Evolutionary conservation across 2,113 vertebrate genomes (phyloP), one percentile per base, ranked within the genome.

Genomic region (Polypterus senegalus): DNA sequence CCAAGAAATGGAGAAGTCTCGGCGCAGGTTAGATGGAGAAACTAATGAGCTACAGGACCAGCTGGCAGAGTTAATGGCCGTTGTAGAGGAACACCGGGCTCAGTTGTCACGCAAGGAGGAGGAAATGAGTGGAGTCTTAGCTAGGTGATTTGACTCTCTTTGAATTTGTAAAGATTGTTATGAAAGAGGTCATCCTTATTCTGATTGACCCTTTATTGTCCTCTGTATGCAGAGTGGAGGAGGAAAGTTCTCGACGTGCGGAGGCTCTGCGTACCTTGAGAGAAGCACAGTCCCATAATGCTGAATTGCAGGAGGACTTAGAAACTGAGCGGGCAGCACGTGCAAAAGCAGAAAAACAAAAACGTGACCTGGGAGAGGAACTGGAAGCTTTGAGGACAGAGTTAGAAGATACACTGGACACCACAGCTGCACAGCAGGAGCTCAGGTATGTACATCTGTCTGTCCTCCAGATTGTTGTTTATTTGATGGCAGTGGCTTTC

Each of bases 331-430:
- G 88, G 6, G 76, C 63, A 1, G 86, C 90, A 77, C 81, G 90
- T 49, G 81, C 91, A 70, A 83, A 92, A 73, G 91, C 90, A 0
- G 92, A 95, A 78, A 93, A 93, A 71, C 92, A 93, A 76, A 86
- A 87, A 48, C 68, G 90, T 3, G 92, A 95, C 76, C 80, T 94
- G 47, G 79, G 89, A 0, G 92, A 95, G 75, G 92, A 95, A 74
- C 75, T 95, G 71, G 92, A 95, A 72, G 91, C 92, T 0, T 78
- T 94, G 57, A 85, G 87, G 60, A 88, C 91, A 0, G 92, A 95
- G 68, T 81, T 95, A 6, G 91, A 95, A 69, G 92, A 95, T 72
- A 94, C 92, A 0, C 71, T 94, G 65, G 92, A 93, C 71, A 92
- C 90, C 49, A 94, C 92, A 5, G 92, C 92, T 0, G 80, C 91